Conservation (phyloP, 2,888 invertebrate species). For the Drosophila percnosoma region DNA sequence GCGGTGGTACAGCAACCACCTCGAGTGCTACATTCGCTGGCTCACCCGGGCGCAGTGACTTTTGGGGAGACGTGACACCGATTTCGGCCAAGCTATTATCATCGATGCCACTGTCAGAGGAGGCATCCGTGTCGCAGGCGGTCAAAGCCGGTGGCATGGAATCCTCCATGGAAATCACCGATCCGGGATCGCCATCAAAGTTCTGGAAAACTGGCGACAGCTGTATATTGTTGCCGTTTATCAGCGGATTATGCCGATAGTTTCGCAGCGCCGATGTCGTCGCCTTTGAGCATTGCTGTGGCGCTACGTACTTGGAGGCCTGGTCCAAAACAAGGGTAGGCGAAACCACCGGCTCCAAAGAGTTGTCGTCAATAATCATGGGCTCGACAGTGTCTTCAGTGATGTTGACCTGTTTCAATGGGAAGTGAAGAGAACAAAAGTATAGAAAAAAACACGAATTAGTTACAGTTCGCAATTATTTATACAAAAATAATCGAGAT, state of each 20-base stretch:
- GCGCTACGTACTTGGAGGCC: conserved; percentile 38
- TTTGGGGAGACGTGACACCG: conserved; percentile 19
- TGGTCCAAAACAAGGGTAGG: conserved; percentile 20
- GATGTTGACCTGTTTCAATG: conserved; percentile 38
- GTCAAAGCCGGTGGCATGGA: conserved; percentile 79
- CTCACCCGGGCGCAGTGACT: conserved; percentile 12
- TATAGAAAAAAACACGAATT: conserved; percentile 28
- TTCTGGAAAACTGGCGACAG: conserved; percentile 71
- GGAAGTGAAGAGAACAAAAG: conserved; percentile 13
- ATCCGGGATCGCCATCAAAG: conserved; percentile 49
- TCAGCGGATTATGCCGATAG: conserved; percentile 83
- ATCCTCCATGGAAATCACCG: conserved; percentile 68
- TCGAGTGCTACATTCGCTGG: conserved; percentile 2
- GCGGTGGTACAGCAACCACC: conserved; percentile 32
- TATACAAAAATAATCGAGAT: background rate
- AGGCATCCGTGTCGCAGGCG: conserved; percentile 78
- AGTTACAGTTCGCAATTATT: background rate
- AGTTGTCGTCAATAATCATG: conserved; percentile 68
- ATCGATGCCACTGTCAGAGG: conserved; percentile 83
- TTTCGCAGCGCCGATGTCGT: conserved; percentile 75
- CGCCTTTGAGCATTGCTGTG: conserved; percentile 67
- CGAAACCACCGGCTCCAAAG: conserved; percentile 44
- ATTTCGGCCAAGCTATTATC: conserved; percentile 68
- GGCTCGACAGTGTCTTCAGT: conserved; percentile 41
- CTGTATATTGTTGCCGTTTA: conserved; percentile 80